Conservation (phyloP, 2,113 vertebrate species). For the Eclectus roratus region DNA sequence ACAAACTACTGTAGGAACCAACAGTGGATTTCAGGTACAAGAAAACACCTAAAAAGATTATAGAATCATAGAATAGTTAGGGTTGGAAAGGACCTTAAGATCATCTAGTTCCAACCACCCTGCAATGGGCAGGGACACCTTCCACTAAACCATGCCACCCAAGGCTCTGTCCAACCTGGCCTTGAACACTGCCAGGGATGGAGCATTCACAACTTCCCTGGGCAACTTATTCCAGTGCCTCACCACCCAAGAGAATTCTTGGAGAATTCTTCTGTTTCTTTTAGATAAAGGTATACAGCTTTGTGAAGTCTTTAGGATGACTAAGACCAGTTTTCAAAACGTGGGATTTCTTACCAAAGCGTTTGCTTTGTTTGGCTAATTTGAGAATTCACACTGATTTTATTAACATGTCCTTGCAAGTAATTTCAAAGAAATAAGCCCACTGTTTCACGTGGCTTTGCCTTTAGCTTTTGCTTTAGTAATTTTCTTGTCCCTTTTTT, state of each 20-base stretch:
- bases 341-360: neutral
- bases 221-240: no score
- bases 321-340: neutral
- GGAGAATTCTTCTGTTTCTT: neutral
- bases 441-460: neutral
- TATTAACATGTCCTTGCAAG: neutral
- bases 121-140: no score
- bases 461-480: neutral
- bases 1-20: neutral
- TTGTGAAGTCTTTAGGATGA: neutral
- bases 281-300: neutral
- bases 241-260: no score
- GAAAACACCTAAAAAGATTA: neutral
- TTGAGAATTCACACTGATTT: neutral
- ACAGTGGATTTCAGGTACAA: neutral
- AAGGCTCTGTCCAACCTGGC: no score
- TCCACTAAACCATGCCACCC: no score
- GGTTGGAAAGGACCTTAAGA: no score
- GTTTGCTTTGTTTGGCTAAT: neutral
- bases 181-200: no score
- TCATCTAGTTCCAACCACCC: no score
- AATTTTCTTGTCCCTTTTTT: neutral
- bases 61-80: no score
- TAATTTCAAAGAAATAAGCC: neutral
- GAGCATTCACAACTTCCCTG: no score